Conservation (phyloP, 1,140 invertebrate species). For the Drosophila pruinosa region DNA sequence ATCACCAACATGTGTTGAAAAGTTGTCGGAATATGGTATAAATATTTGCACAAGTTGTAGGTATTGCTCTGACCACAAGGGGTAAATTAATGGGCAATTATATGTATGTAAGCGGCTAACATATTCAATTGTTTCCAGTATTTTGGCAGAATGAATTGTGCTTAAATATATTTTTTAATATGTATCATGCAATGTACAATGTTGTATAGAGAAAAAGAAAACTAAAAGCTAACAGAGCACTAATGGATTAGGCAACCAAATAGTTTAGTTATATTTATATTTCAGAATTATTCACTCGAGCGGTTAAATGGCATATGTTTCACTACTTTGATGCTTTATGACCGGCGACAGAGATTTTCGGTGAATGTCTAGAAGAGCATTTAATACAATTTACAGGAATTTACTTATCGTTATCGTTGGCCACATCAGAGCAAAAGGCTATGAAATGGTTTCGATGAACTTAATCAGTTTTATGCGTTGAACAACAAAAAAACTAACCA, state of each 20-base stretch:
- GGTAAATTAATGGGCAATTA: constrained; percentile 13
- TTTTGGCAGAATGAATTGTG: background rate
- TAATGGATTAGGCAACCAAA: background rate
- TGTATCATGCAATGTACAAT: no score
- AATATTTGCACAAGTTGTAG: constrained; percentile 2
- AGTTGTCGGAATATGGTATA: constrained; percentile 13
- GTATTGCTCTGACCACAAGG: constrained; percentile 18
- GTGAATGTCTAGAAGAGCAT: constrained; percentile 29
- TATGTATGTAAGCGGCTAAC: background rate
- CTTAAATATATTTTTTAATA: no score
- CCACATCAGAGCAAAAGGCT: constrained; percentile 63
- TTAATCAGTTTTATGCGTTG: constrained; percentile 62
- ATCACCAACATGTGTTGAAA: constrained; percentile 51
- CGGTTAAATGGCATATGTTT: background rate
- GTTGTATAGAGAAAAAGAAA: no score
- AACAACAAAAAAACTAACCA: background rate
- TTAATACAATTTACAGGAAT: constrained; percentile 52
- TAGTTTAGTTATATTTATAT: background rate
- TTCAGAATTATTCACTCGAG: background rate
- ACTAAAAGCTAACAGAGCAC: background rate
- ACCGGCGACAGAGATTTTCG: constrained; percentile 10
- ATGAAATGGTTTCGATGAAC: constrained; percentile 77
- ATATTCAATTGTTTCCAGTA: background rate
- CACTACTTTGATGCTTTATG: constrained; percentile 22
- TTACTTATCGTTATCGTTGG: constrained; percentile 33